Conservation (phyloP, 2,797 vertebrate species). For the Balearica regulorum region DNA sequence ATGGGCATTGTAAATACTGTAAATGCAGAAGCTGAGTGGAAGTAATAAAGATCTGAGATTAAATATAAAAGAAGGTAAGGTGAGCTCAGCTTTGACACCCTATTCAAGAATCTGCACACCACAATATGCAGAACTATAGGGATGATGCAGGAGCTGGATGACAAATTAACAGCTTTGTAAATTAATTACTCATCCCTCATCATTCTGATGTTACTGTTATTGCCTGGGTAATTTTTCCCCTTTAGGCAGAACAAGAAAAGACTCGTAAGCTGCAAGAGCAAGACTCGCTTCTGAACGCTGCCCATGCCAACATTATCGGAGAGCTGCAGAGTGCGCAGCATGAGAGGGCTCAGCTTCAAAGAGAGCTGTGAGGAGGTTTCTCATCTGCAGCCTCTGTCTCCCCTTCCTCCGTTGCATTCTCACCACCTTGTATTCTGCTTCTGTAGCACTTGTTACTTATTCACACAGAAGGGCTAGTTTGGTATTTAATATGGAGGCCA, state of each 20-base stretch:
- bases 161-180: neutral
- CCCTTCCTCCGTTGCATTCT: neutral
- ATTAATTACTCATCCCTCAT: neutral
- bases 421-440: neutral
- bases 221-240: neutral
- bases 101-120: neutral
- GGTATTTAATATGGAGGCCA: neutral
- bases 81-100: neutral
- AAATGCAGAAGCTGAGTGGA: neutral
- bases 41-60: neutral
- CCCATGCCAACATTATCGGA: slow-evolving; percentile 56
- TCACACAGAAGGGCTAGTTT: neutral
- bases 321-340: slow-evolving; percentile 66
- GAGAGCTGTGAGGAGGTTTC: slow-evolving; percentile 64
- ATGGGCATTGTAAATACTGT: neutral
- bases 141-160: neutral
- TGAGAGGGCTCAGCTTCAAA: slow-evolving; percentile 67
- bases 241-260: slow-evolving; percentile 70
- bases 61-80: neutral
- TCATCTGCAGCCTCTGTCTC: neutral
- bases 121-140: neutral
- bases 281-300: slow-evolving; percentile 67
- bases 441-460: neutral
- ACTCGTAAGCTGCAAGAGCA: slow-evolving; percentile 70
- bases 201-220: neutral